These are phyloP conservation scores for Malurus splendens DNA, from an alignment of 2,797 vertebrate species.

Conservation along the genomic window DNA sequence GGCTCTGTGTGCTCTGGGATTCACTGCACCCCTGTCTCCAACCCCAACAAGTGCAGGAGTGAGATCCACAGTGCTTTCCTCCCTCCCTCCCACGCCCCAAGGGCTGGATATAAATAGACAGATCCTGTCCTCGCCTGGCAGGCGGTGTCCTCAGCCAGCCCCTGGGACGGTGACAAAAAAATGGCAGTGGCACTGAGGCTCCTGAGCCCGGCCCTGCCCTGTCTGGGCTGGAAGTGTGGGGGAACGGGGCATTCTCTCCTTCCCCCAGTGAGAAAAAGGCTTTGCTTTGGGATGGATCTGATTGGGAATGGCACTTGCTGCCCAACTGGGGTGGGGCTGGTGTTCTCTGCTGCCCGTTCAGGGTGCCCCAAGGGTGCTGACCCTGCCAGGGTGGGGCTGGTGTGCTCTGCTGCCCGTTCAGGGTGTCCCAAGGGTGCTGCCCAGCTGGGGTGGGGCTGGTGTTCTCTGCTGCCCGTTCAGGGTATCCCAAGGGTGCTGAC, in stretches of 20 bases:
- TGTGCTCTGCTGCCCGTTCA: too few relatives aligned
- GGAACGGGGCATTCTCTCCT: neutral
- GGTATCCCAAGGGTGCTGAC: too few relatives aligned
- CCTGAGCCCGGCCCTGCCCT: neutral
- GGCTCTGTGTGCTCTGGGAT: neutral
- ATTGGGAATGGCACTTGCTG: neutral
- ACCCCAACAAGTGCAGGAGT: neutral
- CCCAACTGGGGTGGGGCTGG: too few relatives aligned
- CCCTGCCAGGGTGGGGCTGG: too few relatives aligned
- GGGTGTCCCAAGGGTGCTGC: too few relatives aligned
- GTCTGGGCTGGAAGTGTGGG: neutral
- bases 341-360: too few relatives aligned
- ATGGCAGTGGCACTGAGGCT: rapidly evolving
- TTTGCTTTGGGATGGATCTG: neutral
- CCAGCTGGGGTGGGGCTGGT: too few relatives aligned
- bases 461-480: too few relatives aligned
- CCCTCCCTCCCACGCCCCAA: neutral
- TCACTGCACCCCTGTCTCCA: neutral
- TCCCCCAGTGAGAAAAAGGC: neutral
- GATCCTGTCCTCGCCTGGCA: neutral
- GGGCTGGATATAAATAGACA: neutral
- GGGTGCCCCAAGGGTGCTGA: too few relatives aligned
- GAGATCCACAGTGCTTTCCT: neutral
- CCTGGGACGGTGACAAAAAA: neutral
- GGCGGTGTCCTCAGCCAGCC: neutral